phyloP scores from a whole-genome alignment of 2,113 vertebrate genomes.

The Silurus asotus region DNA sequence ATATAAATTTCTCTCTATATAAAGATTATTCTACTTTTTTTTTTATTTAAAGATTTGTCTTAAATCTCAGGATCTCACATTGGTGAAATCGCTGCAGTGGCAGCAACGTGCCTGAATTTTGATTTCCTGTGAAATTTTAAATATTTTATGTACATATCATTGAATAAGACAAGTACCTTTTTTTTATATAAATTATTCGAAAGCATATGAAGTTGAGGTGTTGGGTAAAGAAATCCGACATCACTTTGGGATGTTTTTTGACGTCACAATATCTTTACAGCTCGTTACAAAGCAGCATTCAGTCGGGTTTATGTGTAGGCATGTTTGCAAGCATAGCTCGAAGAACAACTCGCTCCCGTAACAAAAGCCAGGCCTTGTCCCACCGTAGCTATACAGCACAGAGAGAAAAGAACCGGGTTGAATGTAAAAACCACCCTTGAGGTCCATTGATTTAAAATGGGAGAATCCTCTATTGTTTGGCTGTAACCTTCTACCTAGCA shows the following conservation, averaged over 20 bases:
- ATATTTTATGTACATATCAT: conserved; percentile 79
- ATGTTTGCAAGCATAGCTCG: conserved; percentile 1
- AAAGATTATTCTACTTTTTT: conserved; percentile 77
- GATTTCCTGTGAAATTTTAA: conserved; percentile 82
- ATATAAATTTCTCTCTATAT: conserved; percentile 80
- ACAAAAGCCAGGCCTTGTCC: conserved; percentile 32
- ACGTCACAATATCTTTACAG: conserved; percentile 24
- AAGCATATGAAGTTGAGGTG: conserved; percentile 67
- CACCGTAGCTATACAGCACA: conserved; percentile 59
- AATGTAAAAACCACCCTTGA: conserved; percentile 65
- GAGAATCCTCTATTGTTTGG: conserved; percentile 65
- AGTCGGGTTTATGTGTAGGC: conserved; percentile 14
- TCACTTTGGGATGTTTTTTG: not conserved
- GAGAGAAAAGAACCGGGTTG: conserved; percentile 45
- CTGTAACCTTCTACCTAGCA: conserved; percentile 70
- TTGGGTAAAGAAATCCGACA: conserved; percentile 49
- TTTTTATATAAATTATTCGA: conserved; percentile 75
- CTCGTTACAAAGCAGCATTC: conserved; percentile 23
- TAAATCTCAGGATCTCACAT: conserved; percentile 79
- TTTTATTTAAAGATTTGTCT: conserved; percentile 76
- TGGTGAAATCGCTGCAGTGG: conserved; percentile 68
- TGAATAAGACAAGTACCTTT: conserved; percentile 68
- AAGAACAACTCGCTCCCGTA: not conserved
- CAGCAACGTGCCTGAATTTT: conserved; percentile 74
- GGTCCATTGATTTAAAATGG: conserved; percentile 73